Base-by-base conservation (phyloP, 2,888 invertebrate genomes). In the Torymus texanus region DNA sequence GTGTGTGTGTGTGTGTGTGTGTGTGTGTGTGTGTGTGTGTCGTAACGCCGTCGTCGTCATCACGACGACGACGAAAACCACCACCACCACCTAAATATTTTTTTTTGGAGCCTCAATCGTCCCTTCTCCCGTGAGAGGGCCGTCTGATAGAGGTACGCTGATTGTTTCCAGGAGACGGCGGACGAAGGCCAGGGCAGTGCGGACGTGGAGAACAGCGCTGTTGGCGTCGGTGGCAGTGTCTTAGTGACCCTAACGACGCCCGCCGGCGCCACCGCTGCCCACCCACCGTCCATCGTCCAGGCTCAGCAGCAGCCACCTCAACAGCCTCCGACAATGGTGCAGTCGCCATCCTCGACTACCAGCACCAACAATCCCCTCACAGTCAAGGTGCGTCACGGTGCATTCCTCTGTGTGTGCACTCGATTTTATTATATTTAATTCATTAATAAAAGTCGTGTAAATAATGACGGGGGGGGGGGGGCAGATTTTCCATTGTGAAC, bases 171-270 rank as follows among this genome's bases (percentile, higher is more conserved):
- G 68, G 95, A 95, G 92, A 97, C 97, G 82, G 97, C 97, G 68
- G 97, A 97, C 89, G 97, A 97, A 91, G 96, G 93, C 84, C 93
- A 93, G 88, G 91, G 91, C 83, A 90, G 90, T 81, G 86, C 90
- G 83, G 92, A 91, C 84, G 84, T 89, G 80, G 90, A 90, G 55
- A 88, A 86, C 83, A 85, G 85, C 66, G 86, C 88, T 89, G 83
- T 86, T 79, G 82, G 87, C 14, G 83, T 86, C 84, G 81, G 29
- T 83, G 51, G 73, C 83, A 71, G 58, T 41, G 41, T 41, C 8
- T 70, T 67, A 77, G 58, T 78, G 81, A 61, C 82, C 51, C 73
- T 82, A 71, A 77, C 84, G 51, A 75, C 59, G 72, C 53, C 66
- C 56, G 53, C 63, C 50, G 56, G 68, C 77, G 80, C 41, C 58